Evolutionary conservation across 2,888 invertebrate genomes (phyloP), one percentile per base, ranked within the genome.

Genomic region (Amitus sp.): DNA sequence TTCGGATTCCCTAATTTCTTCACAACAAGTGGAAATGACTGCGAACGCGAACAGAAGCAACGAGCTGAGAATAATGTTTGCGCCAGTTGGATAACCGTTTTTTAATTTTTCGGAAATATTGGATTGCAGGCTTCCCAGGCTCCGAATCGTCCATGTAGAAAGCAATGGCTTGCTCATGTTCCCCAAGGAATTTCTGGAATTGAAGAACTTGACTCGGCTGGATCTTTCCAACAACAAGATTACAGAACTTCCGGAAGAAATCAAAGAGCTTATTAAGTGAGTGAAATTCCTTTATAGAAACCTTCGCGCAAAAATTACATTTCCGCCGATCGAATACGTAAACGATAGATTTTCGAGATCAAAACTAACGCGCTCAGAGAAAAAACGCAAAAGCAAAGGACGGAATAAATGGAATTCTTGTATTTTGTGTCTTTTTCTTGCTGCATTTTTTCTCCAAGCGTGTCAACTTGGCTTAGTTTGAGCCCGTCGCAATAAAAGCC

Each of bases 181-280:
- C 61, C 91, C 91, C 0, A 76, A 81, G 18, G 88, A 88, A 69
- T 80, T 89, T 52, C 84, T 89, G 74, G 83, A 86, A 50, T 82
- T 91, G 59, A 82, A 83, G n/a, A 84, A 86, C 1, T 82, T 91
- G 62, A 87, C 87, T 33, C 86, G 86, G 56, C 84, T 92, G 53
- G 90, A 91, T 77, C 82, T 91, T 65, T 88, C 90, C 45, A 87
- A 89, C 73, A 92, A 92, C 77, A 85, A 85, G 67, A 85, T 92
- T 67, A 80, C 86, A 50, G 86, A 86, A 60, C 79, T 91, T 55
- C 90, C 91, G 0, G 82, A 85, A 42, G 89, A 88, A 76, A 88
- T 92, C 73, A 84, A 83, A 71, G 85, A 82, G 62, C 79, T 88
- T 61, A 75, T 82, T 75, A 84, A 85, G 88, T 88, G 79, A 85